Evolutionary conservation across 2,113 vertebrate genomes (phyloP).

Genomic region (Odocoileus virginianus): DNA sequence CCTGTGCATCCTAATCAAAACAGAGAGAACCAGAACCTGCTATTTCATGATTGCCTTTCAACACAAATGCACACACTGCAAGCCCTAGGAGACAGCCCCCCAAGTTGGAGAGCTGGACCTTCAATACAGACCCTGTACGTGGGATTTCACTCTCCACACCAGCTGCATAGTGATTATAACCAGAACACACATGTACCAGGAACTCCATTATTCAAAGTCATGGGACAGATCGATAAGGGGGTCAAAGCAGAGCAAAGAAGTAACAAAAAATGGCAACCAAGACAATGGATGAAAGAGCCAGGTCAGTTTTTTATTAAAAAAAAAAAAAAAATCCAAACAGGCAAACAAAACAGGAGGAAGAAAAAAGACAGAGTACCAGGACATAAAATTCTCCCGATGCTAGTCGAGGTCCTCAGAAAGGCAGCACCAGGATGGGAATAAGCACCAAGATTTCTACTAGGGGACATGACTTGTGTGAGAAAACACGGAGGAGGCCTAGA

Average conservation of each 20-base stretch:
- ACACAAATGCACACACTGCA: background rate
- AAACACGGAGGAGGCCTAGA: background rate
- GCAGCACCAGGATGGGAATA: background rate
- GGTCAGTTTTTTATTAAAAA: background rate
- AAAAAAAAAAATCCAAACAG: background rate
- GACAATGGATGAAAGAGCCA: background rate
- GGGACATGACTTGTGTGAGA: background rate
- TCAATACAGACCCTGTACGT: accelerated
- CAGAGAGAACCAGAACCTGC: background rate
- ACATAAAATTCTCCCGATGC: background rate
- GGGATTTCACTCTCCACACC: background rate
- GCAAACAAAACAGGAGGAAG: background rate
- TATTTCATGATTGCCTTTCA: background rate
- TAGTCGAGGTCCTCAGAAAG: background rate
- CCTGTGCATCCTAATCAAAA: background rate
- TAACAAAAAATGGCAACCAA: background rate
- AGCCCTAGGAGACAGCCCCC: background rate
- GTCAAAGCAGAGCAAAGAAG: background rate
- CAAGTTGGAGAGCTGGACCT: background rate
- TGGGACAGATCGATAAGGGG: background rate
- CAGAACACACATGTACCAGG: background rate
- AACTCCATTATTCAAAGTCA: background rate
- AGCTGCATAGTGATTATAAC: background rate
- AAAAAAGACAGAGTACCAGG: background rate
- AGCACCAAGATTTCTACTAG: background rate